Percentiles rank a stretch among this genome's conserved stretches.
These are phyloP conservation scores for Leucophenga montana DNA, from an alignment of 2,888 invertebrate genomes.

Conservation along the genomic window DNA sequence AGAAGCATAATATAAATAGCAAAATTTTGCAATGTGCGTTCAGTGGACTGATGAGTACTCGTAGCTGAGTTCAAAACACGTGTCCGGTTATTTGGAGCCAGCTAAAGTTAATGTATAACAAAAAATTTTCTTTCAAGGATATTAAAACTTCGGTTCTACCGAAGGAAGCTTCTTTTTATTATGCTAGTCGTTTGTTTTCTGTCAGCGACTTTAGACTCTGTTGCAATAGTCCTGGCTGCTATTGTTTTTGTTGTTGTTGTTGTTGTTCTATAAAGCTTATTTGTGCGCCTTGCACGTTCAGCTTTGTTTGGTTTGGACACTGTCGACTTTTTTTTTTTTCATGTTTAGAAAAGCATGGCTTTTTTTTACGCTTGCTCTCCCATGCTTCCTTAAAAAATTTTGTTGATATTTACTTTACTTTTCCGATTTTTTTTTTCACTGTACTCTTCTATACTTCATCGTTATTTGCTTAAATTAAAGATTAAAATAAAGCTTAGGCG, in stretches of 20 bases:
- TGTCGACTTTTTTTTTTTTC: background rate
- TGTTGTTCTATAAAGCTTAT: slow-evolving; percentile 6
- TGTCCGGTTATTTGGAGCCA: no score
- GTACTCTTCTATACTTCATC: no score
- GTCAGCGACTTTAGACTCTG: slow-evolving; percentile 3
- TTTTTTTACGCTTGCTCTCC: background rate
- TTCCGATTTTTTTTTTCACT: background rate
- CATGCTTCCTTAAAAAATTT: background rate
- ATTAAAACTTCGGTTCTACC: no score
- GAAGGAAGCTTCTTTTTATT: no score
- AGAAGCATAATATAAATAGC: no score
- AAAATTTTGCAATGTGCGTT: no score
- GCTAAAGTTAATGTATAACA: no score
- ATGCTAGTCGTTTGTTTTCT: background rate
- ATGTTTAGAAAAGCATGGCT: no score
- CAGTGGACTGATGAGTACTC: no score
- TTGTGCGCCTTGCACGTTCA: slow-evolving; percentile 16
- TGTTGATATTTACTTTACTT: slow-evolving; percentile 1
- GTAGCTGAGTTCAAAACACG: no score
- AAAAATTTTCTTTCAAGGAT: no score
- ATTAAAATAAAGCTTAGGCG: slow-evolving; percentile 23
- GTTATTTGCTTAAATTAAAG: slow-evolving; percentile 24
- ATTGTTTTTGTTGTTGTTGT: slow-evolving; percentile 2
- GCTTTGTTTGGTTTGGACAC: background rate
- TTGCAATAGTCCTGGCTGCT: background rate